Conservation (phyloP, 2,888 invertebrate species). For the Drosophila borealis region DNA sequence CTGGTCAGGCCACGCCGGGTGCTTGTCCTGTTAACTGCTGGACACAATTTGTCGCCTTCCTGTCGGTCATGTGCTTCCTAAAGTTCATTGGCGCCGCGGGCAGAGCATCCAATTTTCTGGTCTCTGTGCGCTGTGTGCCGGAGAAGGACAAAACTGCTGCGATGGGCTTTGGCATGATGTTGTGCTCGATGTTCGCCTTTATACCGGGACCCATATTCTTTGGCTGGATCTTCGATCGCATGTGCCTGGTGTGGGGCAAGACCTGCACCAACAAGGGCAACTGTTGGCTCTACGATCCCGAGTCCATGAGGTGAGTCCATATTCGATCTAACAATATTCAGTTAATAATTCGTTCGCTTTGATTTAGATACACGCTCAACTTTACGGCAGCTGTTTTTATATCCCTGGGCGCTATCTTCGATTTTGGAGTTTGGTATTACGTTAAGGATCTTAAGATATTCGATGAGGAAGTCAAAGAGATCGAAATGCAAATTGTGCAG, state of each 20-base stretch:
- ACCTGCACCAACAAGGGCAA: conserved; percentile 89
- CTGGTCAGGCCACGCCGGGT: conserved; percentile 86
- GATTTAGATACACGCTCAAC: conserved; percentile 87
- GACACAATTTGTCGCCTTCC: conserved; percentile 86
- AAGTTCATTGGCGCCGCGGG: conserved; percentile 88
- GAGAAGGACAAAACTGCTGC: conserved; percentile 90
- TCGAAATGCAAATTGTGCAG: conserved; percentile 83
- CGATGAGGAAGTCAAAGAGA: conserved; percentile 87
- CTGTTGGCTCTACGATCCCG: conserved; percentile 91
- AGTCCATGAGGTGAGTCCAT: conserved; percentile 85
- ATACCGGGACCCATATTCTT: conserved; percentile 92
- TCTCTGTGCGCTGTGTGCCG: conserved; percentile 88
- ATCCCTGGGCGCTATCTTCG: conserved; percentile 88
- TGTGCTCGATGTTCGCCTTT: conserved; percentile 90
- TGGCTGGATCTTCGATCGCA: conserved; percentile 88
- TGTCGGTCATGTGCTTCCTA: conserved; percentile 86
- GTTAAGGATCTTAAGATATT: conserved; percentile 89
- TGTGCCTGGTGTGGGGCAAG: conserved; percentile 91
- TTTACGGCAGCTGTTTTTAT: conserved; percentile 89
- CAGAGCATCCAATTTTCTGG: conserved; percentile 88
- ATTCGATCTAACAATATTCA: background rate
- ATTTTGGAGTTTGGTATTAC: conserved; percentile 89
- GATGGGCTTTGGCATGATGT: conserved; percentile 89
- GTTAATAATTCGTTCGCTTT: background rate
- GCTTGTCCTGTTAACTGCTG: conserved; percentile 87